These are phyloP conservation scores for Pygocentrus nattereri DNA, from an alignment of 2,797 vertebrate species.

Conservation along the genomic window DNA sequence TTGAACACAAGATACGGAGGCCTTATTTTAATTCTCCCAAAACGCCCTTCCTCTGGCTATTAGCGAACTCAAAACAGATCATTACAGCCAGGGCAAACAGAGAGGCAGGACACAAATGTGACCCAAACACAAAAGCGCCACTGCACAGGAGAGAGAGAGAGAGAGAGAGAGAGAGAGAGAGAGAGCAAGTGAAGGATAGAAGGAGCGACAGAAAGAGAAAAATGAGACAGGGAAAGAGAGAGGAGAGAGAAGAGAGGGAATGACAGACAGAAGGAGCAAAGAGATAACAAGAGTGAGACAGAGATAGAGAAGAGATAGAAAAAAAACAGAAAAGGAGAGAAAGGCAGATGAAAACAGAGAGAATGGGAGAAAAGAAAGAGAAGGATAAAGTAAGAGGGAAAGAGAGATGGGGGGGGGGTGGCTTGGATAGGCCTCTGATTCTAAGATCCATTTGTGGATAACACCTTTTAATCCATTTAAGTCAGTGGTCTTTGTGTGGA, in stretches of 20 bases:
- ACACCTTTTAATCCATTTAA: constrained; percentile 79
- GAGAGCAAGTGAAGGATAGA: neutral
- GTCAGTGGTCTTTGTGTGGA: constrained; percentile 60
- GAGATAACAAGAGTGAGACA: neutral
- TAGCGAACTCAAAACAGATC: constrained; percentile 79
- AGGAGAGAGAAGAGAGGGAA: neutral
- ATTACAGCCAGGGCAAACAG: constrained; percentile 70
- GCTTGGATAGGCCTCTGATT: constrained; percentile 42
- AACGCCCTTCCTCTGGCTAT: constrained; percentile 74
- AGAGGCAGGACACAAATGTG: constrained; percentile 37
- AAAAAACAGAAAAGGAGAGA: neutral
- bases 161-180: neutral
- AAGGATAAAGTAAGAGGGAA: neutral
- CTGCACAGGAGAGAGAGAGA: neutral
- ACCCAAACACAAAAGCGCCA: constrained; percentile 59
- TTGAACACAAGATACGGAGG: constrained; percentile 72
- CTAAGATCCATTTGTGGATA: constrained; percentile 77
- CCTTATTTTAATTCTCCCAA: constrained; percentile 71
- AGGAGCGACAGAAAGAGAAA: neutral
- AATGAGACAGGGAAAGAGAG: neutral
- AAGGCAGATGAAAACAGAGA: neutral
- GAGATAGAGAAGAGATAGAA: neutral
- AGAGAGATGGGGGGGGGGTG: constrained; percentile 58
- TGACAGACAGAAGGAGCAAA: neutral
- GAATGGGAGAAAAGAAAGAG: neutral